These are phyloP conservation scores for Drosophila aff. DNA, from an alignment of 1,140 invertebrate genomes.

Conservation along the genomic window DNA sequence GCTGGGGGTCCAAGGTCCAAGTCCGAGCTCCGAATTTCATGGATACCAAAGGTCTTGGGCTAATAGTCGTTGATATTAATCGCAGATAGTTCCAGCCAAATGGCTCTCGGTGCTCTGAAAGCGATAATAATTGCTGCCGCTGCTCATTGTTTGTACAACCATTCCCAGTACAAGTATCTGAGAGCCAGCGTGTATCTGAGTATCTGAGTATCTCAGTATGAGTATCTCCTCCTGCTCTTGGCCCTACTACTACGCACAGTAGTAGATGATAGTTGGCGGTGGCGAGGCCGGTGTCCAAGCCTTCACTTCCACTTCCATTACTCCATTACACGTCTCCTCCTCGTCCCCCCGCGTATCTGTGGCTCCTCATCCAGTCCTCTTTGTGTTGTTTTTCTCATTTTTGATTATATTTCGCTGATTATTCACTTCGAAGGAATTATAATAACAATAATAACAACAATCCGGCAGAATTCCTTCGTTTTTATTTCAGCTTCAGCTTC, in stretches of 20 bases:
- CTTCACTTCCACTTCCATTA: conserved; percentile 44
- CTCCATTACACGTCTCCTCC: conserved; percentile 14
- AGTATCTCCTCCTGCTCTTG: conserved; percentile 36
- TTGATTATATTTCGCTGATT: conserved; percentile 83
- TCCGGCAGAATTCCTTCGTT: conserved; percentile 80
- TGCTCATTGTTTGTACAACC: conserved; percentile 42
- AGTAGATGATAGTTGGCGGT: conserved; percentile 32
- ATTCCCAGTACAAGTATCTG: conserved; percentile 30
- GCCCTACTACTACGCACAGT: conserved; percentile 47
- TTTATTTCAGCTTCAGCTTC: conserved; percentile 58
- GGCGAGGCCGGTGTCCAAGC: conserved; percentile 57
- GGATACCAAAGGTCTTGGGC: conserved; percentile 17
- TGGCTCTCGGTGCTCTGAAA: conserved; percentile 29
- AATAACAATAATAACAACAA: conserved; percentile 84
- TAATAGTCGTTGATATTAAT: conserved; percentile 24
- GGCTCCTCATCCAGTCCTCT: conserved; percentile 29
- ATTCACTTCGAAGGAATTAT: conserved; percentile 83
- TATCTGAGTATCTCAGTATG: conserved; percentile 49
- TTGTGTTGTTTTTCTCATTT: conserved; percentile 71
- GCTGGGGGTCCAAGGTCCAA: not conserved
- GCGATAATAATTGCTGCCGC: conserved; percentile 40
- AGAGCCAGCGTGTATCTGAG: not conserved
- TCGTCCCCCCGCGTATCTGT: not conserved
- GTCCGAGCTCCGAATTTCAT: conserved; percentile 3
- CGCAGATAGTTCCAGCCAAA: conserved; percentile 29